A percentile compares a stretch with the other conserved stretches of the same genome.
phyloP scores from a whole-genome alignment of 1,140 invertebrate species.

The Conus betulinus region DNA sequence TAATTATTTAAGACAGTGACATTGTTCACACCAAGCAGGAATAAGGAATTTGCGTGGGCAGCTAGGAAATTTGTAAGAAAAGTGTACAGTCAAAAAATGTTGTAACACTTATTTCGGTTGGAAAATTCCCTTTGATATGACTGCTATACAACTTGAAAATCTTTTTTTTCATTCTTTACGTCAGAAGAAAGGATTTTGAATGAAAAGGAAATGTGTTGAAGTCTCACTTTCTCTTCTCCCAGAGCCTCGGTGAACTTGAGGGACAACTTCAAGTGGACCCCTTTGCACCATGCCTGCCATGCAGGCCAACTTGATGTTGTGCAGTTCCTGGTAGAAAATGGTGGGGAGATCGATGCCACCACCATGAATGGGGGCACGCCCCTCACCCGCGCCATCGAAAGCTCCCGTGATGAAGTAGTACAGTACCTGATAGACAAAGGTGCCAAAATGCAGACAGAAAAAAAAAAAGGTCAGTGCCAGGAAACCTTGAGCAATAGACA shows the following conservation, averaged over 20 bases:
- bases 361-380: conserved; percentile 75
- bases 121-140: background rate
- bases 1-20: too few relatives aligned
- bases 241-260: conserved; percentile 73
- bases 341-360: conserved; percentile 73
- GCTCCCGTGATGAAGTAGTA: conserved; percentile 71
- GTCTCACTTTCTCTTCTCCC: conserved; percentile 30
- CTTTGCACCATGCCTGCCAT: conserved; percentile 76
- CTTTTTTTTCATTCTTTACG: too few relatives aligned
- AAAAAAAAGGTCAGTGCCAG: conserved; percentile 68
- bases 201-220: too few relatives aligned
- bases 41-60: too few relatives aligned
- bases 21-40: too few relatives aligned
- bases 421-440: conserved; percentile 72
- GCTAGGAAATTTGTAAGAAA: too few relatives aligned
- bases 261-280: conserved; percentile 77
- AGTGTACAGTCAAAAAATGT: too few relatives aligned
- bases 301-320: conserved; percentile 73
- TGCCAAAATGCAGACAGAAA: conserved; percentile 74
- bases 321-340: conserved; percentile 67
- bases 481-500: too few relatives aligned
- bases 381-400: conserved; percentile 75
- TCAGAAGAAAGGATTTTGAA: too few relatives aligned
- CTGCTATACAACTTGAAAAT: too few relatives aligned
- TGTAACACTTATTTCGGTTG: too few relatives aligned